Evolutionary conservation across 1,140 invertebrate species (phyloP).

Genomic region (Drosophila santomea): DNA sequence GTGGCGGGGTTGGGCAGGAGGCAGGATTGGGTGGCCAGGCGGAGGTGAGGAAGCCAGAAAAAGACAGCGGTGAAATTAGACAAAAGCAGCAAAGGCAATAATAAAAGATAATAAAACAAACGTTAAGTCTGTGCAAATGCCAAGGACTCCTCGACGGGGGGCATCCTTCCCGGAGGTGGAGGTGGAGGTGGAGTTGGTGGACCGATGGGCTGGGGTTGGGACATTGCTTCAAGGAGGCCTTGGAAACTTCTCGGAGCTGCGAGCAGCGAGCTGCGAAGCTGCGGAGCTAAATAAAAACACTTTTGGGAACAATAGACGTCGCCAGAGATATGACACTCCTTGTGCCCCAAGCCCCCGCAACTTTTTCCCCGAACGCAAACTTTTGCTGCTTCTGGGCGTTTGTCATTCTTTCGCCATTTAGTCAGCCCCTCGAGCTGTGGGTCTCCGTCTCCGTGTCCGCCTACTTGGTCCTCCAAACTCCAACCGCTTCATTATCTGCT

Average conservation of each 20-base stretch:
- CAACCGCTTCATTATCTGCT: slow-evolving; percentile 61
- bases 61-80: slow-evolving; percentile 51
- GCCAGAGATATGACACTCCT: slow-evolving; percentile 28
- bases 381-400: slow-evolving; percentile 36
- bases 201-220: neutral
- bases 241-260: slow-evolving; percentile 22
- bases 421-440: slow-evolving; percentile 49
- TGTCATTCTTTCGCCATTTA: slow-evolving; percentile 80
- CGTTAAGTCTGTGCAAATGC: slow-evolving; percentile 62
- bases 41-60: slow-evolving; percentile 28
- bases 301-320: slow-evolving; percentile 77
- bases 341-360: slow-evolving; percentile 1
- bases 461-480: slow-evolving; percentile 1
- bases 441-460: neutral
- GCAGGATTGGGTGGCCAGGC: neutral
- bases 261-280: neutral
- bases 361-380: slow-evolving; percentile 3
- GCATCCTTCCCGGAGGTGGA: neutral
- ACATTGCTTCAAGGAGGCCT: slow-evolving; percentile 1
- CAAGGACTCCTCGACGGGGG: slow-evolving; percentile 9
- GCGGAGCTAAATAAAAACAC: slow-evolving; percentile 75
- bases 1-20: neutral
- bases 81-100: slow-evolving; percentile 55
- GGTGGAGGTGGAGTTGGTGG: neutral
- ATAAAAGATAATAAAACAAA: slow-evolving; percentile 82